Evolutionary conservation across 2,113 vertebrate genomes (phyloP).

Genomic region (Rhinichthys klamathensis): DNA sequence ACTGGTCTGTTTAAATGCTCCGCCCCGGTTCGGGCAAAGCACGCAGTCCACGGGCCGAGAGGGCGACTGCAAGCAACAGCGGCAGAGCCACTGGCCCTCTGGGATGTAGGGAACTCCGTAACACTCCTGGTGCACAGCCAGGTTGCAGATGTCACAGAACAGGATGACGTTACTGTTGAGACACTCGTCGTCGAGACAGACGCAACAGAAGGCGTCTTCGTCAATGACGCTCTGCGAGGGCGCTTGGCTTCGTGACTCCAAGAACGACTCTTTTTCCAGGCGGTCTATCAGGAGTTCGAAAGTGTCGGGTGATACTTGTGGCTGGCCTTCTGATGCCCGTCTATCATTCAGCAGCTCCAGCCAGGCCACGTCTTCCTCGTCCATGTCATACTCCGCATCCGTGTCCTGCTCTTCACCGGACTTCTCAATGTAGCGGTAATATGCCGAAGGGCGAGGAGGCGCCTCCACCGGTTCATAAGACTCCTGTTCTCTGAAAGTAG

Average conservation of each 20-base stretch:
- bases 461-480: conserved; percentile 78
- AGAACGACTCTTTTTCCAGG: conserved; percentile 92
- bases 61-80: conserved; percentile 95
- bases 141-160: conserved; percentile 97
- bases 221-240: conserved; percentile 86
- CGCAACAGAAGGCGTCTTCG: conserved; percentile 96
- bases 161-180: conserved; percentile 98
- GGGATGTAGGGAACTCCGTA: conserved; percentile 97
- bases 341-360: conserved; percentile 92
- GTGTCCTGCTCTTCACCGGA: conserved; percentile 85
- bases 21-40: conserved; percentile 94
- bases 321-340: conserved; percentile 83
- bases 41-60: conserved; percentile 93
- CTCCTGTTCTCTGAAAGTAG: conserved; percentile 87
- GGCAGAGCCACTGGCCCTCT: conserved; percentile 97
- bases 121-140: conserved; percentile 98
- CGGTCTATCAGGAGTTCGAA: conserved; percentile 93
- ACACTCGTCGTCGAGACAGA: conserved; percentile 98
- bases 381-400: conserved; percentile 96
- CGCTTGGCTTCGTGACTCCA: conserved; percentile 86
- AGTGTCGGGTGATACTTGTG: conserved; percentile 81
- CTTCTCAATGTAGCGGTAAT: conserved; percentile 92
- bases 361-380: conserved; percentile 94
- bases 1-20: conserved; percentile 97
- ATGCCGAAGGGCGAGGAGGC: conserved; percentile 81